phyloP scores from a whole-genome alignment of 2,797 vertebrate species.

The Helarctos malayanus region DNA sequence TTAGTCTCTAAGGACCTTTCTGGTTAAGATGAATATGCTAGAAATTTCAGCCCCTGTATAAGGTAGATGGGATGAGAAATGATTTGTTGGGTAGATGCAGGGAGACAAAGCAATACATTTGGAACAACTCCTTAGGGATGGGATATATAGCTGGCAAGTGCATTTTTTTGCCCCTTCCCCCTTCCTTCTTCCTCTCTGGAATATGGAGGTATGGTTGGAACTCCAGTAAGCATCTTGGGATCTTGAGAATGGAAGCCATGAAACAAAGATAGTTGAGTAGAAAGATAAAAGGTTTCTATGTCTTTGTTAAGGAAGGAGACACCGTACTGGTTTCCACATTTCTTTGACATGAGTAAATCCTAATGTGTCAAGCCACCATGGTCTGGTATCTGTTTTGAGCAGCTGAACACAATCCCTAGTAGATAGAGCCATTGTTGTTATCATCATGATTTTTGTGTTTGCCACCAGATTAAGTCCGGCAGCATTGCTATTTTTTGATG shows the following conservation, averaged over 20 bases:
- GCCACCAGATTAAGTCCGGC: neutral
- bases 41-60: neutral
- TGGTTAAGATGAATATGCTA: neutral
- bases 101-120: neutral
- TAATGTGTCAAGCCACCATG: neutral
- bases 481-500: neutral
- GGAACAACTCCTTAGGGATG: neutral
- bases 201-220: neutral
- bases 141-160: too few species aligned
- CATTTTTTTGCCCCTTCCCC: neutral
- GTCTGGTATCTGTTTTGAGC: slow-evolving; percentile 28
- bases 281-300: neutral
- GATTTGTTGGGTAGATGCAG: neutral
- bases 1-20: neutral
- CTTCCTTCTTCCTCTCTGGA: slow-evolving; percentile 11
- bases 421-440: neutral
- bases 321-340: neutral
- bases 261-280: neutral
- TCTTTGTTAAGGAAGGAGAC: neutral
- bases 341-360: neutral
- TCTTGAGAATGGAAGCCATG: neutral
- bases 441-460: neutral
- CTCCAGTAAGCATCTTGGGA: neutral
- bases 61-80: neutral
- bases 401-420: neutral